Base-by-base conservation (phyloP, 2,888 invertebrate genomes). In the Drosophila limbata region DNA sequence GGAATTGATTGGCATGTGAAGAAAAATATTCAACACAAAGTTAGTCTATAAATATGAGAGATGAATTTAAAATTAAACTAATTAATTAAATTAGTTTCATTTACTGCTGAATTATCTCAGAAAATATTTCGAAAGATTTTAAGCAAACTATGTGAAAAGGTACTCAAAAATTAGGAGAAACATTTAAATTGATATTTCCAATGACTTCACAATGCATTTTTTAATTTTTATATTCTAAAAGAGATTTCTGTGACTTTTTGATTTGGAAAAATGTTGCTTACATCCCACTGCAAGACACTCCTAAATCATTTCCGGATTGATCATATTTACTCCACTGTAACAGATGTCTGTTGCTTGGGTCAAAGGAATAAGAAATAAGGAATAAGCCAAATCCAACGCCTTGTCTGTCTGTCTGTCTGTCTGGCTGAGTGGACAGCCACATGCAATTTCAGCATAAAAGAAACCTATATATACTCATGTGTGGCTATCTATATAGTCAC, bases 391-490 rank as follows among this genome's bases (percentile, higher is more conserved):
- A 53, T 69, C 44, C 44, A 51, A 37, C 31, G 42, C 48, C 42
- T 64, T 66, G 56, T 52, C 40, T 13, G 42, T 9, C 50, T 42
- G 56, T 8, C 28, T 28, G 28, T 28, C 28, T 28, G 28, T 2
- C 8, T 48, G 50, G 50, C 11, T 11, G n/a, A 2, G 35, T 40
- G 10, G 50, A 47, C 64, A 67, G 60, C 69, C 70, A 61, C 81
- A 25, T 25, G 25, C 25, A 25, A 25, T 25, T 25, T 25, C 25
- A 25, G 25, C 25, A 25, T 25, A 25, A 25, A 25, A 25, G 25
- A 25, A 25, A 5, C 35, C 37, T 69, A 50, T 66, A 51, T 31
- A 68, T 52, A 56, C 63, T 69, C 62, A 47, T 71, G 47, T 69
- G 25, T 40, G 4, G 25, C 17, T 44, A 50, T 52, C 15, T 21